Evolutionary conservation across 2,797 vertebrate species (phyloP), one percentile per base, ranked within the genome.

Genomic region (Synanceia verrucosa): DNA sequence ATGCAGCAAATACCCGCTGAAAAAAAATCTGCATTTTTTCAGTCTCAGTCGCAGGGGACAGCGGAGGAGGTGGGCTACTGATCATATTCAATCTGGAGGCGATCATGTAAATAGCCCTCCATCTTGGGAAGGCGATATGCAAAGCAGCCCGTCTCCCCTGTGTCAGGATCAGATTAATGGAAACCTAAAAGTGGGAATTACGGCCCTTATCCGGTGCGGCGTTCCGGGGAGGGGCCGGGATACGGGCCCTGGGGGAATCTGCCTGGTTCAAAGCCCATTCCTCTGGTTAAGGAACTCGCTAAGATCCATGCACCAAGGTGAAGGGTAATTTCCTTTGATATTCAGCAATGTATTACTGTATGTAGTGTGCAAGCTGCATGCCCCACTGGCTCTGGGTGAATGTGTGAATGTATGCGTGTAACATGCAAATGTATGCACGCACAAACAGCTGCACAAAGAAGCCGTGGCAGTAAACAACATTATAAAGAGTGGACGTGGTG

Each of bases 171-270:
- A 95, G 94, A 95, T 95, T 95, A 95, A 95, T 95, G 93, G 92
- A 94, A 93, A 95, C 92, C 94, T 94, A 94, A 95, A 95, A 95
- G 93, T 94, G 94, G 93, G 94, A 95, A 95, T 95, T 94, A 95
- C 91, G 91, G 92, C 92, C 92, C 93, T 94, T 94, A 94, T 94
- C 93, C 92, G 82, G 88, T 76, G 52, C 88, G 77, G 89, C 82
- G 87, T 92, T 91, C 86, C 82, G 86, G 89, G 90, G 92, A 94
- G 92, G 92, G 86, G 89, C 90, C 11, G 73, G 88, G 79, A 86
- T 84, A 89, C 65, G 66, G 79, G 89, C 93, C 93, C 90, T 85
- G 77, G 82, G 93, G 94, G 94, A 93, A 89, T 91, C 85, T 90
- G 86, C 86, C 86, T 91, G 89, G 87, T 92, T 93, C 91, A 94